phyloP scores from a whole-genome alignment of 2,888 invertebrate species.

The Conchocele bisecta region DNA sequence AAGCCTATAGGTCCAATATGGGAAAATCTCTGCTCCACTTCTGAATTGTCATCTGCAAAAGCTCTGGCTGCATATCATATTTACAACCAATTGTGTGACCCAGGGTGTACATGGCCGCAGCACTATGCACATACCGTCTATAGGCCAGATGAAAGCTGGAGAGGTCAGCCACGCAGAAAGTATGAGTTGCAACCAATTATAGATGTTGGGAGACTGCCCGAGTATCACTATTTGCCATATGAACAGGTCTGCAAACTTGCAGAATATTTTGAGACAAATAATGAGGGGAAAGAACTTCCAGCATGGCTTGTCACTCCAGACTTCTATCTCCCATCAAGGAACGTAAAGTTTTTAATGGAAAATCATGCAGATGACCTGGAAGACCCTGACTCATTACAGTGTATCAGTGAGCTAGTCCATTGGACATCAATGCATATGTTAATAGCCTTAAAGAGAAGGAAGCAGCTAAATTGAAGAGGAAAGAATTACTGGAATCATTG shows the following conservation, averaged over 20 bases:
- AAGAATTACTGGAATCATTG: background rate
- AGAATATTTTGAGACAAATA: slow-evolving; percentile 8
- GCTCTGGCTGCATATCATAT: slow-evolving; percentile 5
- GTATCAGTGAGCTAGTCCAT: background rate
- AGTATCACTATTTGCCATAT: slow-evolving; percentile 26
- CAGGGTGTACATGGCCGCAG: slow-evolving; percentile 22
- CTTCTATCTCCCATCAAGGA: slow-evolving; percentile 16
- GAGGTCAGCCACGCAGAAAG: slow-evolving; percentile 3
- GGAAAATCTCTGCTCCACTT: slow-evolving; percentile 2
- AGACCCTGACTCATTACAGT: background rate
- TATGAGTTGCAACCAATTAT: slow-evolving; percentile 35
- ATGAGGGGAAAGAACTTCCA: slow-evolving; percentile 10
- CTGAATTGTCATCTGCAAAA: slow-evolving; percentile 4
- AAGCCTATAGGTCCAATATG: slow-evolving; percentile 18
- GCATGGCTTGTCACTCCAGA: slow-evolving; percentile 21
- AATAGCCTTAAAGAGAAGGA: background rate
- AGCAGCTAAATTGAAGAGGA: background rate
- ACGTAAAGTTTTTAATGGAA: slow-evolving; percentile 15
- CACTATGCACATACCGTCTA: slow-evolving; percentile 16
- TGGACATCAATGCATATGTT: background rate
- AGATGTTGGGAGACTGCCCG: slow-evolving; percentile 16
- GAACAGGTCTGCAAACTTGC: slow-evolving; percentile 18
- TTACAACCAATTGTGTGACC: slow-evolving; percentile 14
- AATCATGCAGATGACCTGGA: slow-evolving; percentile 8
- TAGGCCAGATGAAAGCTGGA: slow-evolving; percentile 15